Evolutionary conservation across 2,888 invertebrate genomes (phyloP).

Genomic region (Incurvaria masculella): DNA sequence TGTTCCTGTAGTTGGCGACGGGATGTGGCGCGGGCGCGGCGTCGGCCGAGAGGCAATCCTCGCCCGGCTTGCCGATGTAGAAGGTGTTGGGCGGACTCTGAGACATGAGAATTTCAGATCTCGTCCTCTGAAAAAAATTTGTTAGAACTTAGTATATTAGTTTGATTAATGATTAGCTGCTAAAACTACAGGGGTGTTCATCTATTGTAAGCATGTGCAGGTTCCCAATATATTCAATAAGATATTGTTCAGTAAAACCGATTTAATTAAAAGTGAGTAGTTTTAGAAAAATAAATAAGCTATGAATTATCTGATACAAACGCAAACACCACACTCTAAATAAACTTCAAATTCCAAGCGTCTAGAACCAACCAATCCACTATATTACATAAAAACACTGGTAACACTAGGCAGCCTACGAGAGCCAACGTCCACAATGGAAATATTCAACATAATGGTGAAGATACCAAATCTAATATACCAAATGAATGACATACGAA

Average conservation of each 20-base stretch:
- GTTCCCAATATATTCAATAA: no score
- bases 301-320: neutral
- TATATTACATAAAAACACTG: no score
- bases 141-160: neutral
- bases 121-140: constrained; percentile 39
- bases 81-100: constrained; percentile 35
- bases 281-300: neutral
- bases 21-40: constrained; percentile 12
- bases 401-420: no score
- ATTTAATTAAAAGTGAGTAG: neutral
- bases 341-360: no score
- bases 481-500: no score
- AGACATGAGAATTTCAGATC: constrained; percentile 42
- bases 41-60: constrained; percentile 11
- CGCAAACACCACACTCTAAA: no score
- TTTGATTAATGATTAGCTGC: neutral
- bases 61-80: constrained; percentile 16
- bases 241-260: no score
- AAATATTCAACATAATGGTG: no score
- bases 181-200: neutral
- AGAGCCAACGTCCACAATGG: no score
- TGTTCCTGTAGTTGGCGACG: constrained; percentile 14
- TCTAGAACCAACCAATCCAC: no score
- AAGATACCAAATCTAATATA: no score
- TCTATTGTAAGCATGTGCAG: no score